Evolutionary conservation across 2,888 invertebrate genomes (phyloP).

Genomic region (Volucella inflata): DNA sequence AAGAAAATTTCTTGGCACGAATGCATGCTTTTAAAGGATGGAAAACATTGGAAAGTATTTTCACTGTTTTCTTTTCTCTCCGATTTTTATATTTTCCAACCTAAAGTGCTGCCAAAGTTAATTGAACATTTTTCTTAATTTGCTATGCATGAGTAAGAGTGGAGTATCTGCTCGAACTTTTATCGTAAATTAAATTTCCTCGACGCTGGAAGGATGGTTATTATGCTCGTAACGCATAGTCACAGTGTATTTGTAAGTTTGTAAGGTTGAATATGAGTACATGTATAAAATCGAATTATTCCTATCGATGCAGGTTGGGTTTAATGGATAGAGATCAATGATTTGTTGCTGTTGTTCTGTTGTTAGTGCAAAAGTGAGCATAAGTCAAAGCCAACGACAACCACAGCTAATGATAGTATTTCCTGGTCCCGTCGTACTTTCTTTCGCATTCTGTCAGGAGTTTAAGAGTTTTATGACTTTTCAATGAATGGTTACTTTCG

Average conservation of each 20-base stretch:
- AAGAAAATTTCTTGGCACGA: neutral
- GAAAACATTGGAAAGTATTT: neutral
- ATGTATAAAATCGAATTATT: slow-evolving; percentile 2
- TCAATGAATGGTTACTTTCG: slow-evolving; percentile 26
- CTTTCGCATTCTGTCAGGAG: neutral
- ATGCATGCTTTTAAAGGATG: neutral
- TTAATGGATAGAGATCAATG: slow-evolving; percentile 7
- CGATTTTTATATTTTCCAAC: neutral
- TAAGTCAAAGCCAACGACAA: slow-evolving; percentile 22
- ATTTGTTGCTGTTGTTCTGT: slow-evolving; percentile 20
- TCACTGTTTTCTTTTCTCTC: neutral
- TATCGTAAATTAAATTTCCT: slow-evolving; percentile 31
- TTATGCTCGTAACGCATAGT: neutral
- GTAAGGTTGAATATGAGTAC: no score
- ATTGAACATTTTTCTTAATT: slow-evolving; percentile 41
- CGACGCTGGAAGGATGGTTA: slow-evolving; percentile 12
- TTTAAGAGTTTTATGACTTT: neutral
- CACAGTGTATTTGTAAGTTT: no score
- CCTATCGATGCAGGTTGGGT: neutral
- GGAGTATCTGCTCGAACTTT: neutral
- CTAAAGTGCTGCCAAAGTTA: slow-evolving; percentile 34
- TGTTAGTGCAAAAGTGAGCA: neutral
- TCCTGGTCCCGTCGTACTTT: neutral
- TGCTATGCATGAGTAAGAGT: no score
- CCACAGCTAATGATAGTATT: slow-evolving; percentile 19